A percentile compares a stretch with the other conserved stretches of the same genome.
phyloP scores from a whole-genome alignment of 2,888 invertebrate species.

The Torymus tubicola region DNA sequence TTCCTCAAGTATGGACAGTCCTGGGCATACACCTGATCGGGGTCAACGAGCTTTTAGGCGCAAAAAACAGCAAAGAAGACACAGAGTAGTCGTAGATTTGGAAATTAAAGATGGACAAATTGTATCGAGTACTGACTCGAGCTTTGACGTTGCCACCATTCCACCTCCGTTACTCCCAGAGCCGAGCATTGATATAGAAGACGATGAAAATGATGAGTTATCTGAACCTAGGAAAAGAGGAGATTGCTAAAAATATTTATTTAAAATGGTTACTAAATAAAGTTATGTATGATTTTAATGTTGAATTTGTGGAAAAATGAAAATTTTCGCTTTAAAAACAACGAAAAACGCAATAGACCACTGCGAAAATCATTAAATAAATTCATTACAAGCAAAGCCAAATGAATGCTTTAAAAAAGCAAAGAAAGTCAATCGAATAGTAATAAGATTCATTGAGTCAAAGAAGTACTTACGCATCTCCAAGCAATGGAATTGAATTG shows the following conservation, averaged over 20 bases:
- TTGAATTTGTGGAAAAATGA: conserved; percentile 13
- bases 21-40: conserved; percentile 73
- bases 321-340: conserved; percentile 38
- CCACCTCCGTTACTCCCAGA: conserved; percentile 88
- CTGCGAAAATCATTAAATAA: conserved; percentile 7
- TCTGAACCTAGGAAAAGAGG: conserved; percentile 59
- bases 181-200: conserved; percentile 79
- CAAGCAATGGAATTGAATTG: conserved; percentile 54
- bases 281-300: conserved; percentile 12
- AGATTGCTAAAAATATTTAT: conserved; percentile 9
- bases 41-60: conserved; percentile 72
- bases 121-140: conserved; percentile 81
- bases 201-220: conserved; percentile 73
- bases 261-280: conserved; percentile 15
- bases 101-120: conserved; percentile 75
- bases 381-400: not conserved
- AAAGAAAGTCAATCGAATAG: conserved; percentile 49
- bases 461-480: conserved; percentile 39
- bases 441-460: conserved; percentile 25
- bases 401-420: conserved; percentile 30
- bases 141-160: conserved; percentile 85
- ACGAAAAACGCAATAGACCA: conserved; percentile 35
- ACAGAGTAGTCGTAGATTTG: conserved; percentile 74
- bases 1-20: conserved; percentile 75
- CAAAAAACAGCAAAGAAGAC: conserved; percentile 73